phyloP scores from a whole-genome alignment of 1,140 invertebrate species.

The Sipha flava region DNA sequence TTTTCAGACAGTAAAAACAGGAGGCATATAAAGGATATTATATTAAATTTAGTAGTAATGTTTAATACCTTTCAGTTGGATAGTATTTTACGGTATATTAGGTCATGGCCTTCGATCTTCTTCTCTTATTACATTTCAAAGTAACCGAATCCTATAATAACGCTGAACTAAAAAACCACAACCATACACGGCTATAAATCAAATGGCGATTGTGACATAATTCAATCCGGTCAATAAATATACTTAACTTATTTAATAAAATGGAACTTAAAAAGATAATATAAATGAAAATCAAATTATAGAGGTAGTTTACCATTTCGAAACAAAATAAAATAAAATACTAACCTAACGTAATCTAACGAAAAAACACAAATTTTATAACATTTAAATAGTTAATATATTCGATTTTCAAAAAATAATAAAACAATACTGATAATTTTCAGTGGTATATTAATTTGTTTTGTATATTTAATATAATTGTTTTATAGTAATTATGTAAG shows the following conservation, averaged over 20 bases:
- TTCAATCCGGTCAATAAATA: conserved; percentile 9
- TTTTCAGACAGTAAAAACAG: background rate
- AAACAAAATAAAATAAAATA: no score
- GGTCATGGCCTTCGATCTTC: conserved; percentile 13
- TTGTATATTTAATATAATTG: no score
- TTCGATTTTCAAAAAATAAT: background rate
- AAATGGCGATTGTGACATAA: background rate
- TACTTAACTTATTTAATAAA: background rate
- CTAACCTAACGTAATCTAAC: background rate
- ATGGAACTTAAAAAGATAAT: background rate
- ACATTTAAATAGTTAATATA: no score
- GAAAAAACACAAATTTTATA: background rate
- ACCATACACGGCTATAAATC: conserved; percentile 8
- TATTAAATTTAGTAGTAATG: background rate
- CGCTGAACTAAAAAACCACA: conserved; percentile 20
- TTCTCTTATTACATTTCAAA: conserved; percentile 21
- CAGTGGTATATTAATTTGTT: no score
- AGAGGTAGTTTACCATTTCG: background rate
- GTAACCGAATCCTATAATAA: conserved; percentile 28
- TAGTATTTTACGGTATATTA: conserved; percentile 7
- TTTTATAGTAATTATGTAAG: no score
- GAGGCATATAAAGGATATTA: background rate
- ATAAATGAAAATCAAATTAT: background rate
- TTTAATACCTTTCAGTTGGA: background rate
- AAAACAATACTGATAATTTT: background rate